phyloP scores from a whole-genome alignment of 1,140 invertebrate species.

The Bombyx mandarina region DNA sequence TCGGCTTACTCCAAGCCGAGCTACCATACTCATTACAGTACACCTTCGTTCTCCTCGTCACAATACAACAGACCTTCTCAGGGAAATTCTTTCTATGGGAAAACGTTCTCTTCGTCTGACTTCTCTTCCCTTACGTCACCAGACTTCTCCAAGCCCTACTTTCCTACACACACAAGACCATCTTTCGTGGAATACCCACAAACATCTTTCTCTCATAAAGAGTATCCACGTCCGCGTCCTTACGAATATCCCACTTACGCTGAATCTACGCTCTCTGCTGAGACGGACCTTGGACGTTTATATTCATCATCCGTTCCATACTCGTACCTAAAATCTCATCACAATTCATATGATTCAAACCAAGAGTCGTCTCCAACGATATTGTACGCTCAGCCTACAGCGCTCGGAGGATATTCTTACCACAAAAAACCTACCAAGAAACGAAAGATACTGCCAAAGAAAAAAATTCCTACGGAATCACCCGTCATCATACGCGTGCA shows the following conservation, averaged over 20 bases:
- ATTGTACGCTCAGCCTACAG: conserved; percentile 40
- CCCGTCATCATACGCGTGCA: conserved; percentile 47
- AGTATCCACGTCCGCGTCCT: conserved; percentile 2
- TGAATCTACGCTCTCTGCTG: neutral
- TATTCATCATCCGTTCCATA: neutral
- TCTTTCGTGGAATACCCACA: conserved; percentile 1
- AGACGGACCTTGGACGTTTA: neutral
- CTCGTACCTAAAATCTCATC: conserved; percentile 5
- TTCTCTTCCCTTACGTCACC: neutral
- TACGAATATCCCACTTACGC: neutral
- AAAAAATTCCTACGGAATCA: conserved; percentile 10
- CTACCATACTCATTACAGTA: neutral
- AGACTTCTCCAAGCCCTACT: neutral
- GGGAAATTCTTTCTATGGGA: too few relatives aligned
- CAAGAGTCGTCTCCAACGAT: conserved; percentile 18
- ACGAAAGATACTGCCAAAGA: conserved; percentile 10
- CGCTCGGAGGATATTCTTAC: conserved; percentile 39
- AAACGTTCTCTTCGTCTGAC: conserved; percentile 1
- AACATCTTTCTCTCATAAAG: neutral
- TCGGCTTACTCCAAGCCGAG: conserved; percentile 3
- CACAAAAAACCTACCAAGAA: conserved; percentile 18
- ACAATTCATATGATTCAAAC: neutral
- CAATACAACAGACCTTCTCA: neutral
- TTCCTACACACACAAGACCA: neutral
- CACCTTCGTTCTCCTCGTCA: neutral